These are phyloP conservation scores for Sinelater perroti DNA, from an alignment of 2,888 invertebrate species.

Conservation along the genomic window DNA sequence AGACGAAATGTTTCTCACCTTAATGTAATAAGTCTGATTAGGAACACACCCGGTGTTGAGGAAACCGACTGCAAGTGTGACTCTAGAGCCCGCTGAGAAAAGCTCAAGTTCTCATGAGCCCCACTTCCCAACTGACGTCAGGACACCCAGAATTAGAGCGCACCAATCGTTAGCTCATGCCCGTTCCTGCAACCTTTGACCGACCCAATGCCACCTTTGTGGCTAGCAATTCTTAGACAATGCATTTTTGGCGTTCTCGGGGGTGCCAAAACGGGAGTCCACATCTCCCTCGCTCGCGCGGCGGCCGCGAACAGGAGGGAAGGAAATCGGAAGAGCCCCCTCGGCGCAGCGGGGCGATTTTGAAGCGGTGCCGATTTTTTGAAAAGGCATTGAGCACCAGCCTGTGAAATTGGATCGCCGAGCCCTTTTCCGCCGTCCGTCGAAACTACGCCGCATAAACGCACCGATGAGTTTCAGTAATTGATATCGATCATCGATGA, in stretches of 20 bases:
- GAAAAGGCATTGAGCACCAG: background rate
- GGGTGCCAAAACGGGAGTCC: conserved; percentile 2
- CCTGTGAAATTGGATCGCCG: conserved; percentile 8
- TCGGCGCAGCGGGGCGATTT: no score
- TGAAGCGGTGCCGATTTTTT: background rate
- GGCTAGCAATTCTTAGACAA: conserved; percentile 16
- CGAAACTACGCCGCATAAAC: conserved; percentile 2
- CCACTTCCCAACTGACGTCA: conserved; percentile 53
- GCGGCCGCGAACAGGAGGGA: conserved; percentile 2
- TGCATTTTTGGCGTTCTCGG: conserved; percentile 11
- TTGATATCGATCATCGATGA: conserved; percentile 4
- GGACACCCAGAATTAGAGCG: conserved; percentile 47
- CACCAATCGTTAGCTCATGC: conserved; percentile 52
- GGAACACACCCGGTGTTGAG: conserved; percentile 57
- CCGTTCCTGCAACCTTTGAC: conserved; percentile 41
- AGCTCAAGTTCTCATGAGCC: conserved; percentile 49
- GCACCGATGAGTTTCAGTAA: background rate
- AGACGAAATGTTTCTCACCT: conserved; percentile 43
- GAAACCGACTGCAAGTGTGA: conserved; percentile 37
- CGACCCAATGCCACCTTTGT: conserved; percentile 32
- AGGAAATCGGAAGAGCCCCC: conserved; percentile 5
- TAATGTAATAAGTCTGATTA: conserved; percentile 41
- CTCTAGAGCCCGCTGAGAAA: conserved; percentile 48
- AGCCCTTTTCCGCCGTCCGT: conserved; percentile 10
- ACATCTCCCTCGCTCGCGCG: conserved; percentile 2